These are phyloP conservation scores for Aldrovandia affinis DNA, from an alignment of 2,797 vertebrate species.

Conservation along the genomic window DNA sequence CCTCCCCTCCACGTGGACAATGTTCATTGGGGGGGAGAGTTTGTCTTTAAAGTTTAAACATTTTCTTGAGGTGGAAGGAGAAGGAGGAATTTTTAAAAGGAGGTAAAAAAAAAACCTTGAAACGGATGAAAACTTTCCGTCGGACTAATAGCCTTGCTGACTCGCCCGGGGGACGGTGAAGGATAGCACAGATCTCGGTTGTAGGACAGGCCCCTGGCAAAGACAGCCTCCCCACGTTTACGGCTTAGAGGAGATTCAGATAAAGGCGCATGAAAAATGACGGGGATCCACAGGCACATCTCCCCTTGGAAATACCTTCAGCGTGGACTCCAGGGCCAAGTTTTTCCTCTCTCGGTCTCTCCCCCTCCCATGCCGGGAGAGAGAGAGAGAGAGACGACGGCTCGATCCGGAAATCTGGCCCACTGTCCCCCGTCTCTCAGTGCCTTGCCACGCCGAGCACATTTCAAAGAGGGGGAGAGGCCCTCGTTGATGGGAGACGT, in stretches of 20 bases:
- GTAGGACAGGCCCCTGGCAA: background rate
- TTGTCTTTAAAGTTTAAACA: background rate
- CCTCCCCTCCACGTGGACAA: background rate
- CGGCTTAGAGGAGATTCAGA: background rate
- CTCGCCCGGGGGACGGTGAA: background rate
- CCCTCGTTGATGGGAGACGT: background rate
- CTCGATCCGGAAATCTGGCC: background rate
- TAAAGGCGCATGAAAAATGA: background rate
- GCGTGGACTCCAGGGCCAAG: background rate
- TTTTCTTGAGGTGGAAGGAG: background rate
- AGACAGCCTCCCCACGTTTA: background rate
- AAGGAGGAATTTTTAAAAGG: background rate
- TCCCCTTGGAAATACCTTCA: background rate
- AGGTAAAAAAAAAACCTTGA: background rate
- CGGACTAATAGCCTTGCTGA: background rate
- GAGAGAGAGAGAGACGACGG: background rate
- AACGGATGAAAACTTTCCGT: background rate
- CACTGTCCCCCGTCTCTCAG: background rate
- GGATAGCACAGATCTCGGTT: background rate
- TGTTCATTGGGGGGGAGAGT: no score
- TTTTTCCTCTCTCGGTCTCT: background rate
- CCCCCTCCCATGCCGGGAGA: background rate
- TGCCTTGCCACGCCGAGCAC: background rate
- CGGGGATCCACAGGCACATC: background rate
- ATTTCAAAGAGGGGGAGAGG: background rate